Evolutionary conservation across 2,113 vertebrate species (phyloP).

Genomic region (Oreochromis spilurus): DNA sequence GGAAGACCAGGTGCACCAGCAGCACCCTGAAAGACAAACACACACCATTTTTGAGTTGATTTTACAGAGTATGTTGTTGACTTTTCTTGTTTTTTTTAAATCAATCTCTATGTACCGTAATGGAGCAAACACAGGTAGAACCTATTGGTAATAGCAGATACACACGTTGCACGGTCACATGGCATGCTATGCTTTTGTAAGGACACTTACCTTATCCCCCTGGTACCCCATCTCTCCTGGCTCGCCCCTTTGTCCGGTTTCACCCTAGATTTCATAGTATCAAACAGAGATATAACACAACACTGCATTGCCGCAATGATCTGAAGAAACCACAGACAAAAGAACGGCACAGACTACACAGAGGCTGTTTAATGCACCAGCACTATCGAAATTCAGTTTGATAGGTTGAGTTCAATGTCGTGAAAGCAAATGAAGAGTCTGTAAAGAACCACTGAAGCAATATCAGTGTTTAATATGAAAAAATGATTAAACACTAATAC

Average conservation of each 20-base stretch:
- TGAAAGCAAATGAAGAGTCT: not conserved
- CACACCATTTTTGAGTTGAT: not conserved
- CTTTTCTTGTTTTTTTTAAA: not conserved
- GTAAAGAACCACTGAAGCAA: not conserved
- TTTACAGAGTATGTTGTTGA: not conserved
- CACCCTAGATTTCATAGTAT: constrained; percentile 82
- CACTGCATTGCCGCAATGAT: not conserved
- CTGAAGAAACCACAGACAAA: not conserved
- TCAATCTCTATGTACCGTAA: not conserved
- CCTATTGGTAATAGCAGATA: not conserved
- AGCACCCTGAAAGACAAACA: constrained; percentile 75
- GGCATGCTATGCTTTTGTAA: not conserved
- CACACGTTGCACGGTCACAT: not conserved
- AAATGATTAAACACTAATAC: not conserved
- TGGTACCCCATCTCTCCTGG: constrained; percentile 87
- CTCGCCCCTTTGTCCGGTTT: constrained; percentile 84
- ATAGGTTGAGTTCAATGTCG: not conserved
- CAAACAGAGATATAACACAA: constrained; percentile 74
- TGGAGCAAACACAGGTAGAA: not conserved
- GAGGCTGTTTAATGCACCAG: not conserved
- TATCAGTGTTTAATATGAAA: not conserved
- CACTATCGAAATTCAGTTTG: not conserved
- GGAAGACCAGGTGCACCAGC: constrained; percentile 80
- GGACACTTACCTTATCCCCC: constrained; percentile 87
- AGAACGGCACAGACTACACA: not conserved